Evolutionary conservation across 2,113 vertebrate species (phyloP).

Genomic region (Odocoileus hemionus): DNA sequence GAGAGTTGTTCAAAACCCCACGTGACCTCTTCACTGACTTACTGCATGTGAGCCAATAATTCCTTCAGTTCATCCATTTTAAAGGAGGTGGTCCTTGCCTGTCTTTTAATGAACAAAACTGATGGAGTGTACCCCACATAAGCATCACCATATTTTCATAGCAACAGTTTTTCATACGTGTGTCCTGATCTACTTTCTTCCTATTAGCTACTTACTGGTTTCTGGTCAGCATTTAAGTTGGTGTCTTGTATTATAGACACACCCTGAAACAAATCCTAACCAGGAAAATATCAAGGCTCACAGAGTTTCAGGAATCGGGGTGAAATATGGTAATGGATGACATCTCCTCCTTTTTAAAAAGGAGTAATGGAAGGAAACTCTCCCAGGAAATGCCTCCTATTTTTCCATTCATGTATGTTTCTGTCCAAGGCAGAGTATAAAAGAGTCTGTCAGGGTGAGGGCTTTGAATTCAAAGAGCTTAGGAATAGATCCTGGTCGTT

Average conservation of each 20-base stretch:
- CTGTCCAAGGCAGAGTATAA: background rate
- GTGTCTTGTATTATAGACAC: background rate
- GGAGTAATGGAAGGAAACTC: background rate
- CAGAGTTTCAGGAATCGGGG: background rate
- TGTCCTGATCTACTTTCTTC: background rate
- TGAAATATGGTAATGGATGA: background rate
- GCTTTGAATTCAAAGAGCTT: background rate
- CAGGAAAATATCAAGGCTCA: background rate
- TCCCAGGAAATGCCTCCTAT: background rate
- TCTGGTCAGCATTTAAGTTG: background rate
- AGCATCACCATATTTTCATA: no score
- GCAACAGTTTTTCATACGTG: background rate
- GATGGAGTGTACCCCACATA: fast-evolving
- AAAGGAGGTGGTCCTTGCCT: background rate
- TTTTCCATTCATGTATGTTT: background rate
- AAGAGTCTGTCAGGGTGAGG: background rate
- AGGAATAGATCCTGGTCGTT: background rate
- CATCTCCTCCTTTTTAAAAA: background rate
- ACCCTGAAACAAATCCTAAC: background rate
- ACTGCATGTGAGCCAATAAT: background rate
- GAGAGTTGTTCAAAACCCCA: background rate
- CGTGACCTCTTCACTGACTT: background rate
- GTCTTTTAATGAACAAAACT: background rate
- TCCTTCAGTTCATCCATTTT: background rate
- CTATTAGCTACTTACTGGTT: background rate